Conservation (phyloP, 1,140 invertebrate genomes). For the Drosophila nikananu region DNA sequence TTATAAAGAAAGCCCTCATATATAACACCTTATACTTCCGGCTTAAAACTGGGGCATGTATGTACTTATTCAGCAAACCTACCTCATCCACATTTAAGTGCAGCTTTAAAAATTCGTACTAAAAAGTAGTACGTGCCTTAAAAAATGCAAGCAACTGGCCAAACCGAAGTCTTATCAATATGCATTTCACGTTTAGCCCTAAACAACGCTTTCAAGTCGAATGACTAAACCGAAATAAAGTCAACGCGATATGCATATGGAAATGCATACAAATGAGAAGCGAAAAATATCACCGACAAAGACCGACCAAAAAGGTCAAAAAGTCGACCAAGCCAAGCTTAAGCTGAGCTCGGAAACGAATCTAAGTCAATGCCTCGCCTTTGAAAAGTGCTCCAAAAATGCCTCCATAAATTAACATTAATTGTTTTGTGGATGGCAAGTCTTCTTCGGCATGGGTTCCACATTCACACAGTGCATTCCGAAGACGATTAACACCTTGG, state of each 20-base stretch:
- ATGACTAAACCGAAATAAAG: constrained; percentile 41
- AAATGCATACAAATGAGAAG: constrained; percentile 24
- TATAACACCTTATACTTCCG: constrained; percentile 30
- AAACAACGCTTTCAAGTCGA: constrained; percentile 48
- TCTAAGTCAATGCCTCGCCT: constrained; percentile 27
- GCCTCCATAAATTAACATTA: constrained; percentile 43
- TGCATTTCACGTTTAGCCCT: constrained; percentile 63
- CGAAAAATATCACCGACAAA: not conserved
- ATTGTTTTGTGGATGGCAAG: constrained; percentile 22
- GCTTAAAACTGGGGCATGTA: constrained; percentile 11
- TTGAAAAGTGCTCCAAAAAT: constrained; percentile 34
- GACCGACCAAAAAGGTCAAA: constrained; percentile 3
- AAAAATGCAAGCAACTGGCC: constrained; percentile 45
- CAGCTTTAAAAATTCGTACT: constrained; percentile 30
- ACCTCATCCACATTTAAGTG: constrained; percentile 9
- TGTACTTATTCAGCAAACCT: constrained; percentile 22
- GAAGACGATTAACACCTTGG: constrained; percentile 33
- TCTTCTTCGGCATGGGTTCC: constrained; percentile 24
- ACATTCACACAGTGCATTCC: constrained; percentile 40
- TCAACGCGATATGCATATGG: constrained; percentile 34
- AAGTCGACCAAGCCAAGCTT: constrained; percentile 13
- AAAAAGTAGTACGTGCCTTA: constrained; percentile 59
- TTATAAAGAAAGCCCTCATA: not conserved
- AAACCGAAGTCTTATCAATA: constrained; percentile 48
- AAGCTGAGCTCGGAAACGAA: constrained; percentile 7